Evolutionary conservation across 92 coral and sea anemone genomes (phyloP).

Genomic region (Heteractis magnifica): DNA sequence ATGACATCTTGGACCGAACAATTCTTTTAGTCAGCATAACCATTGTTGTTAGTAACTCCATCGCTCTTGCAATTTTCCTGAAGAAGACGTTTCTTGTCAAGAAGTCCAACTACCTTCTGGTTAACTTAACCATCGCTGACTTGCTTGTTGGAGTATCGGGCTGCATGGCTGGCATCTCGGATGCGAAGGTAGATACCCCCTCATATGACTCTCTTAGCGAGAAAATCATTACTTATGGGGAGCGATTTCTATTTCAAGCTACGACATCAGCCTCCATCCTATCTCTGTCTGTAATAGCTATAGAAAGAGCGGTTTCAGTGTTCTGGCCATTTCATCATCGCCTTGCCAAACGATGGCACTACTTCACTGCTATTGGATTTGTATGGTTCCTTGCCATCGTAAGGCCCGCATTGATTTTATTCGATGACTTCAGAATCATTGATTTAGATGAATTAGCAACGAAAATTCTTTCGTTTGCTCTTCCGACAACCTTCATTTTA

Average conservation of each 20-base stretch:
- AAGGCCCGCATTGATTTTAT: not conserved
- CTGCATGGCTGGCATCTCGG: not conserved
- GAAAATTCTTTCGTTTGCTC: not conserved
- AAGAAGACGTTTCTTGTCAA: conserved; percentile 16
- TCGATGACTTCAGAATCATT: not conserved
- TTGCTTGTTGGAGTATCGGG: conserved; percentile 19
- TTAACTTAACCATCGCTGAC: conserved; percentile 15
- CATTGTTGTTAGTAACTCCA: conserved; percentile 1
- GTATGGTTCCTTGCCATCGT: not conserved
- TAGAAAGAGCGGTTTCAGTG: conserved; percentile 11
- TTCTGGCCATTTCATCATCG: conserved; percentile 11
- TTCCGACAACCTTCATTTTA: not conserved
- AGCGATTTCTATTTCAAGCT: not conserved
- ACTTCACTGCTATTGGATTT: not conserved
- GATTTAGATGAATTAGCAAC: too few relatives aligned
- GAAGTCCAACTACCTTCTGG: conserved; percentile 13
- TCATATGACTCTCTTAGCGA: not conserved
- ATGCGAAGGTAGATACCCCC: not conserved
- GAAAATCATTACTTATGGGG: not conserved
- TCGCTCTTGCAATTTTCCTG: conserved; percentile 21
- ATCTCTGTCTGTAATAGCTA: not conserved
- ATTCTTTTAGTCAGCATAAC: not conserved
- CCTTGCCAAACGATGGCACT: not conserved
- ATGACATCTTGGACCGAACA: not conserved
- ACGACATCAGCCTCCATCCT: not conserved